These are phyloP conservation scores for Scrobipalpa atriplicella DNA, from an alignment of 2,888 invertebrate species.

Conservation along the genomic window DNA sequence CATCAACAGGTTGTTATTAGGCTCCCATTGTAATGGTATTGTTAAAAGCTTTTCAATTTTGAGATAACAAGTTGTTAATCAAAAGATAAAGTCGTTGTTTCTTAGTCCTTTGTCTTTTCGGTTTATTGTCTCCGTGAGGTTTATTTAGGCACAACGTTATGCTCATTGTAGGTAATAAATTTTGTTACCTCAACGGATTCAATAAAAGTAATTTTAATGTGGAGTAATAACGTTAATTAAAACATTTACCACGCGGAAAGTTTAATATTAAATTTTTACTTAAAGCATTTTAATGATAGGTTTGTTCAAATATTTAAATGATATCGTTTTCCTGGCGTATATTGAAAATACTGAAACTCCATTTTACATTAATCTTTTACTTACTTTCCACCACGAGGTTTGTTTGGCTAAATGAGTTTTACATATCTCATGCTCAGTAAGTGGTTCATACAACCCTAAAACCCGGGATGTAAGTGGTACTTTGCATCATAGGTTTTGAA, in stretches of 20 bases:
- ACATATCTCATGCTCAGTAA: too few species aligned
- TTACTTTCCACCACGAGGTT: too few species aligned
- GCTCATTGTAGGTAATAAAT: constrained; percentile 8
- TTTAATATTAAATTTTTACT: neutral
- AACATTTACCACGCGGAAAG: neutral
- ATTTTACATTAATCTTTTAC: too few species aligned
- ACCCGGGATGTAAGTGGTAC: too few species aligned
- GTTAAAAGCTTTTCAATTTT: constrained; percentile 29
- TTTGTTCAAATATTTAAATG: too few species aligned
- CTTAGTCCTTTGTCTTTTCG: constrained; percentile 26
- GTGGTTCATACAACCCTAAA: too few species aligned
- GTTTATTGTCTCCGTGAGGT: constrained; percentile 20
- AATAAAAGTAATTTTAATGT: constrained; percentile 11
- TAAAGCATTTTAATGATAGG: neutral
- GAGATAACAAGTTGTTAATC: constrained; percentile 30
- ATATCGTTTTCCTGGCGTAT: too few species aligned
- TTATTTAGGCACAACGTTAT: constrained; percentile 16
- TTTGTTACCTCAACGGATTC: constrained; percentile 17
- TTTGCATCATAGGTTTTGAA: too few species aligned
- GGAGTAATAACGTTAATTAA: neutral
- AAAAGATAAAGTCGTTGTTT: constrained; percentile 29
- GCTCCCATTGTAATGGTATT: constrained; percentile 26
- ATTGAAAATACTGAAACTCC: too few species aligned
- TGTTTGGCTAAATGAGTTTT: too few species aligned
- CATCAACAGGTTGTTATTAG: constrained; percentile 31